Evolutionary conservation across 2,113 vertebrate genomes (phyloP), one percentile per base, ranked within the genome.

Genomic region (Gallinago undulata): DNA sequence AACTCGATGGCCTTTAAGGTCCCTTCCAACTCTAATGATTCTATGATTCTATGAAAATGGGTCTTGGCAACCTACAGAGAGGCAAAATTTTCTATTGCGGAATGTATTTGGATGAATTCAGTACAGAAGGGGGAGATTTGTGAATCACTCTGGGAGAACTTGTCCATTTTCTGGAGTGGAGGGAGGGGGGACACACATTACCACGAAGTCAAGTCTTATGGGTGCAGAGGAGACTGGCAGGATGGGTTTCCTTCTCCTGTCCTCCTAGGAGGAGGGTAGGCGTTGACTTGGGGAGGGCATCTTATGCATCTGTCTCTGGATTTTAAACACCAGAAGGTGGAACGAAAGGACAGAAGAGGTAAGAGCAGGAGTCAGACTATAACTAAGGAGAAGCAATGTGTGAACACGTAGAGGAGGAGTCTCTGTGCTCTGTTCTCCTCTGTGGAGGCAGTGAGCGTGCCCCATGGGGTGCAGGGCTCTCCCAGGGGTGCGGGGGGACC

Each of bases 381-480:
- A 69, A 69, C 33, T 45, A n/a, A 60, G 25, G 39, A 43, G 23
- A 11, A 79, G 75, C 79, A 53, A 39, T 5, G 6, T 1, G 0
- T 41, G 67, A 64, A 28, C 1, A 0, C 8, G 48, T 24, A 39
- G 84, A 0, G 1, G 21, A 24, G 1, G 3, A n/a, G 39, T 41
- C 7, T 31, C 21, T 24, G 24, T 12, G 56, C 41, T 51, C 23
- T 0, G 0, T n/a, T 68, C 22, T 62, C 33, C 9, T 12, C 35
- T 41, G 33, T 0, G 3, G 48, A 76, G 35, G 12, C 3, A 6
- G 33, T 13, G 27, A 73, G 21, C 1, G 2, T 62, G 37, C 37
- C 47, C 47, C 19, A 2, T 0, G 4, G 67, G 11, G 43, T 3
- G 1, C 48, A 53, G 28, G 0, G 0, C 30, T 27, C 24, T 81